A percentile compares a stretch with the other conserved stretches of the same genome.
These are phyloP conservation scores for Ianthella basta DNA, from an alignment of 37 sponge, comb jelly and placozoan genomes.

Conservation along the genomic window DNA sequence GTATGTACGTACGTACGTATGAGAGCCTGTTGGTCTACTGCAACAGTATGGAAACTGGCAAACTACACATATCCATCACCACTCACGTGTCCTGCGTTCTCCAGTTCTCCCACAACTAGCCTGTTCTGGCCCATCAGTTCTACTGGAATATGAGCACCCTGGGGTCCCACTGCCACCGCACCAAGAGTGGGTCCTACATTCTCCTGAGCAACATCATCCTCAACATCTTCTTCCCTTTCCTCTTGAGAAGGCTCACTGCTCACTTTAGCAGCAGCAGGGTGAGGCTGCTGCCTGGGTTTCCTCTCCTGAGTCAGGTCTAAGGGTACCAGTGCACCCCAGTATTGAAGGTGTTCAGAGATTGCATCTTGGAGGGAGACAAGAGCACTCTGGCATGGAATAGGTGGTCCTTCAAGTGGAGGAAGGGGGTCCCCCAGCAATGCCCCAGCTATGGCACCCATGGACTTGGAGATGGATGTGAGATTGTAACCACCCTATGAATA, in stretches of 20 bases:
- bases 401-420: slow-evolving; percentile 27
- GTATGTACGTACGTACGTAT: too few species aligned
- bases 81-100: too few species aligned
- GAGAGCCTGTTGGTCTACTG: too few species aligned
- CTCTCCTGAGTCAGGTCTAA: background rate
- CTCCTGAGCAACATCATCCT: background rate
- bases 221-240: background rate
- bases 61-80: background rate
- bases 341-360: slow-evolving; percentile 26
- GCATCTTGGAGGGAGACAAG: slow-evolving; percentile 49
- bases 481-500: slow-evolving; percentile 88
- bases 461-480: slow-evolving; percentile 67
- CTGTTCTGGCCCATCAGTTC: background rate
- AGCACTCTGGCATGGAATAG: slow-evolving; percentile 61
- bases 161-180: background rate
- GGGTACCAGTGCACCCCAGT: slow-evolving; percentile 68
- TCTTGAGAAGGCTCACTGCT: background rate
- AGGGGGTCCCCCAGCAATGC: slow-evolving; percentile 82
- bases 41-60: too few species aligned
- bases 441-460: slow-evolving; percentile 55
- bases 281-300: background rate
- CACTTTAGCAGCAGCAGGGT: background rate
- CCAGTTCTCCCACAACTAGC: background rate
- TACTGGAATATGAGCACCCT: background rate
- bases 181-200: background rate